These are phyloP conservation scores for Nerophis ophidion DNA, from an alignment of 2,113 vertebrate genomes.

Conservation along the genomic window DNA sequence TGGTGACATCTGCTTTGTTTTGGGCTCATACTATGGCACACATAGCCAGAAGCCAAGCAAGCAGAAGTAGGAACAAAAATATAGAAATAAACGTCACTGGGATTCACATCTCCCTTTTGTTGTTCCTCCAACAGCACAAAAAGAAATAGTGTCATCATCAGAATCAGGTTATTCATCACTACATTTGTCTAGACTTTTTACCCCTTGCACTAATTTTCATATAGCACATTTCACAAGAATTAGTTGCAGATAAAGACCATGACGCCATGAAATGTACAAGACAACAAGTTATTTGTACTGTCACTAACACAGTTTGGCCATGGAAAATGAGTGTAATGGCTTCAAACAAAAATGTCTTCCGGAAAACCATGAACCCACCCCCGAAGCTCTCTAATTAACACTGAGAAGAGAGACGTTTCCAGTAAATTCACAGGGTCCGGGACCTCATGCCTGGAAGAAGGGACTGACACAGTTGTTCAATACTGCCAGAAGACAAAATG, in stretches of 20 bases:
- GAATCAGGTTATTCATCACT: conserved; percentile 3
- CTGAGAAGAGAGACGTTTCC: conserved; percentile 59
- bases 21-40: conserved; percentile 15
- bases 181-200: background rate
- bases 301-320: conserved; percentile 34
- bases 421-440: conserved; percentile 60
- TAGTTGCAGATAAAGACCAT: background rate
- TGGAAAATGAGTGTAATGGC: conserved; percentile 41
- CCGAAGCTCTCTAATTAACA: conserved; percentile 58
- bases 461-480: conserved; percentile 56
- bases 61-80: conserved; percentile 57
- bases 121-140: conserved; percentile 38
- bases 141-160: conserved; percentile 30
- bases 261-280: conserved; percentile 24
- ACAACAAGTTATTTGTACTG: conserved; percentile 26
- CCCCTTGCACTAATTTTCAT: too few species aligned
- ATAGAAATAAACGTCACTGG: conserved; percentile 60
- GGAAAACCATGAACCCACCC: conserved; percentile 58
- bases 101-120: conserved; percentile 40
- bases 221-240: background rate
- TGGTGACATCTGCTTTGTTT: too few species aligned
- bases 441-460: conserved; percentile 60
- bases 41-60: conserved; percentile 37
- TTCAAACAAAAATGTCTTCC: conserved; percentile 41
- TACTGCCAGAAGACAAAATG: conserved; percentile 55